phyloP scores from a whole-genome alignment of 2,797 vertebrate species.

The Chelon auratus region DNA sequence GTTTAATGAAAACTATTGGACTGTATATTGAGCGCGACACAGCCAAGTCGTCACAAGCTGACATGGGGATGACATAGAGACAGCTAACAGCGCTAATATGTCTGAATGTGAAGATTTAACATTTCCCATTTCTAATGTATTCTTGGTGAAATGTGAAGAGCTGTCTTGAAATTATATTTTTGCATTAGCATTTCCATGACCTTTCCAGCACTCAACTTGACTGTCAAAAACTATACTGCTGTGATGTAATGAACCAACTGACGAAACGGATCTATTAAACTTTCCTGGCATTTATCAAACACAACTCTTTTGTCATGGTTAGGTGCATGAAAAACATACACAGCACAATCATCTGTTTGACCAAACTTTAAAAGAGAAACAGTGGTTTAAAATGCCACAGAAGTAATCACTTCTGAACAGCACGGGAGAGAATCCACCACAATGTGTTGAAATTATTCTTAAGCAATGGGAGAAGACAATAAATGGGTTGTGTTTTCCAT shows the following conservation, averaged over 20 bases:
- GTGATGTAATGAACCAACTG: slow-evolving; percentile 25
- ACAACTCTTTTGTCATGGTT: slow-evolving; percentile 3
- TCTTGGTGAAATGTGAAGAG: slow-evolving; percentile 48
- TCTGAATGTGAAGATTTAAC: slow-evolving; percentile 42
- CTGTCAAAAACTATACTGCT: slow-evolving; percentile 40
- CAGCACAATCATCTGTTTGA: neutral
- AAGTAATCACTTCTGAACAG: slow-evolving; percentile 21
- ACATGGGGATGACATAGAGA: slow-evolving; percentile 26
- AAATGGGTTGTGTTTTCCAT: slow-evolving; percentile 75
- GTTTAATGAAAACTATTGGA: slow-evolving; percentile 60
- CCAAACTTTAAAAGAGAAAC: neutral
- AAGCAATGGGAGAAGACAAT: slow-evolving; percentile 51
- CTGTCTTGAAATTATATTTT: slow-evolving; percentile 57
- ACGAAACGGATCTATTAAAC: slow-evolving; percentile 31
- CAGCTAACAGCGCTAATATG: slow-evolving; percentile 43
- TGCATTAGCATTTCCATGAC: slow-evolving; percentile 67
- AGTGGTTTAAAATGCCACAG: slow-evolving; percentile 7
- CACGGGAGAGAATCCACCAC: neutral
- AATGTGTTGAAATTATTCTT: slow-evolving; percentile 52
- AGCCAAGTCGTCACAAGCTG: slow-evolving; percentile 27
- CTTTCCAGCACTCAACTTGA: slow-evolving; percentile 60
- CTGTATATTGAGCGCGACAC: slow-evolving; percentile 21
- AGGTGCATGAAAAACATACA: slow-evolving; percentile 1
- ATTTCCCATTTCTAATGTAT: slow-evolving; percentile 31
- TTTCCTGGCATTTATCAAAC: slow-evolving; percentile 21